Evolutionary conservation across 2,888 invertebrate species (phyloP), one percentile per base, ranked within the genome.

Genomic region (Dasypolia templi): DNA sequence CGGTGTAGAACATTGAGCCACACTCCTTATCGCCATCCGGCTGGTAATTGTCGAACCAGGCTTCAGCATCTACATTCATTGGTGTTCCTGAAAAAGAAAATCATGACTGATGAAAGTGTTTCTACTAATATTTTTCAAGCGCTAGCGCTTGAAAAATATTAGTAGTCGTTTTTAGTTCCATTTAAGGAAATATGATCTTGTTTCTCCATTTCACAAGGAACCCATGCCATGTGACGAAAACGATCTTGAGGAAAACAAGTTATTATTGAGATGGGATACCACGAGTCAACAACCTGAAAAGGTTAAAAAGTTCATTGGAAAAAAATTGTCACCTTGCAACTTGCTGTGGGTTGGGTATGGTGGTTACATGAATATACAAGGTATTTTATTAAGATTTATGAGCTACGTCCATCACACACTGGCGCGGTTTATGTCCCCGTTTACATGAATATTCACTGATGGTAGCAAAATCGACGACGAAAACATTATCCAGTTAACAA

Each of bases 1-100:
- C 94, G 46, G 89, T 88, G 87, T 90, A 93, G 81, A 93, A 93
- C 93, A 95, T 94, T 5, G 93, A 91, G 17, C 95, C 76, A 12
- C 75, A 75, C 35, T 76, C 9, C 11, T n/a, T 22, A 2, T 53
- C 1, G 17, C 12, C 91, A 61, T 94, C 94, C 0, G 95, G 95
- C 62, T 94, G 93, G 2, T 88, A 83, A 62, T 85, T 79, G 5
- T 90, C 91, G 92, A 94, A 94, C 14, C 83, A 83, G 0, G 59
- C 44, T 70, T 93, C 94, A 0, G 92, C 93, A 46, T 89, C 90
- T 12, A 44, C 2, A 75, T 7, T 51, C 26, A 75, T 11, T 1
- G 49, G 26, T 51, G 22, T n/a, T 51, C 75, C 75, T 75, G 42
- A 11, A 35, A 42, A 14, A 75, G 3, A 17, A 73, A 46, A 29